A percentile compares a stretch with the other conserved stretches of the same genome.
These are phyloP conservation scores for Todus mexicanus DNA, from an alignment of 2,797 vertebrate species.

Conservation along the genomic window DNA sequence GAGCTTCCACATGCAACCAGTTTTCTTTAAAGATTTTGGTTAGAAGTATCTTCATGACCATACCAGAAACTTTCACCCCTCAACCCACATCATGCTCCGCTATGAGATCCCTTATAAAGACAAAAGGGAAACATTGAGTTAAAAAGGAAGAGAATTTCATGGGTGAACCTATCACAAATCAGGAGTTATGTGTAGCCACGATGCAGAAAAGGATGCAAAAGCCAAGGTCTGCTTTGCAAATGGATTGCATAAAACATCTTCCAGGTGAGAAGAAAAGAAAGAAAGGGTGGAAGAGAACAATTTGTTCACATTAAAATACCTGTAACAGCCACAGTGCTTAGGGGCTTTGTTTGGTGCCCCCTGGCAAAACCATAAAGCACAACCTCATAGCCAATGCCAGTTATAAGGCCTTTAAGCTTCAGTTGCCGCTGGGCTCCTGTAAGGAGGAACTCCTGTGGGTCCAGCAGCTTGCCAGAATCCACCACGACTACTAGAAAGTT, in stretches of 20 bases:
- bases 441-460: constrained; percentile 91
- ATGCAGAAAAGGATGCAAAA: constrained; percentile 62
- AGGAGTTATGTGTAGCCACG: constrained; percentile 7
- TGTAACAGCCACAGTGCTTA: constrained; percentile 91
- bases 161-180: not conserved
- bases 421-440: constrained; percentile 86
- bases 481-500: constrained; percentile 90
- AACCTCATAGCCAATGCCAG: constrained; percentile 98
- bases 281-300: constrained; percentile 5
- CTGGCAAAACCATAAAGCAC: constrained; percentile 87
- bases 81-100: not conserved
- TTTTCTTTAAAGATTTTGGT: not conserved
- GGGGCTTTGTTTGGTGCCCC: constrained; percentile 88
- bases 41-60: constrained; percentile 1
- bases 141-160: not conserved
- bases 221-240: constrained; percentile 16
- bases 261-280: not conserved
- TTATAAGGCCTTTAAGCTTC: constrained; percentile 95
- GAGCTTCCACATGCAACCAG: not conserved
- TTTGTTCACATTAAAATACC: constrained; percentile 80
- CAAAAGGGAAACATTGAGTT: not conserved
- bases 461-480: constrained; percentile 94
- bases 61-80: not conserved
- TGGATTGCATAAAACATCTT: not conserved
- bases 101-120: not conserved